phyloP scores from a whole-genome alignment of 1,140 invertebrate genomes.

The Drosophila pseudoobscura region DNA sequence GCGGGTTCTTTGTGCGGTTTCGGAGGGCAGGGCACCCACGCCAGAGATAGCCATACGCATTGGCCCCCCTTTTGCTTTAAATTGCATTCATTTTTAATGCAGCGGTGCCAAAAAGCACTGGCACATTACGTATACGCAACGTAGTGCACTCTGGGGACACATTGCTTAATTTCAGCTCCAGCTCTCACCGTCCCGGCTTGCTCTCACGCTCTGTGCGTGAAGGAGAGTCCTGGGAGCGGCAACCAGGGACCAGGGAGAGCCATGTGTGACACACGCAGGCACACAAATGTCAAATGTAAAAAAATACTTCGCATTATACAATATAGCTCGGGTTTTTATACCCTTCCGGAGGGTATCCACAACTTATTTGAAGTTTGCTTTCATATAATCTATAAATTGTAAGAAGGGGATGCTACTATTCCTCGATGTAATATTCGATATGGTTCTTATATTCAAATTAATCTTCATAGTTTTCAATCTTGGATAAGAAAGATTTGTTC shows the following conservation, averaged over 20 bases:
- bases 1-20: conserved; percentile 62
- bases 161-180: conserved; percentile 72
- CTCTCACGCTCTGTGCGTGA: conserved; percentile 39
- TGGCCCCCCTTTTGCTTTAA: conserved; percentile 60
- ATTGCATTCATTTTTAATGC: conserved; percentile 82
- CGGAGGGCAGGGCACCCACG: conserved; percentile 18
- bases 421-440: too few species aligned
- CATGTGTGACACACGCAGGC: conserved; percentile 62
- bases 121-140: conserved; percentile 77
- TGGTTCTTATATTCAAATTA: too few species aligned
- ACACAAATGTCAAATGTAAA: conserved; percentile 72
- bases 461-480: too few species aligned
- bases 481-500: too few species aligned
- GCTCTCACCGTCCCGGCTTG: conserved; percentile 5
- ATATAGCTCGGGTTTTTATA: conserved; percentile 43
- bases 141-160: conserved; percentile 73
- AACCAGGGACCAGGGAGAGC: conserved; percentile 15
- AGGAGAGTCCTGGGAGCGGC: conserved; percentile 14
- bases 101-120: conserved; percentile 62
- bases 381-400: background rate
- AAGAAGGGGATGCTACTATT: background rate
- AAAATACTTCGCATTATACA: conserved; percentile 59
- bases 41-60: conserved; percentile 13
- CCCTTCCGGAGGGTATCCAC: conserved; percentile 14
- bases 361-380: conserved; percentile 4